Percentiles rank a stretch among this genome's conserved stretches.
These are phyloP conservation scores for Sinopyrophorus schimmeli DNA, from an alignment of 2,888 invertebrate species.

Conservation along the genomic window DNA sequence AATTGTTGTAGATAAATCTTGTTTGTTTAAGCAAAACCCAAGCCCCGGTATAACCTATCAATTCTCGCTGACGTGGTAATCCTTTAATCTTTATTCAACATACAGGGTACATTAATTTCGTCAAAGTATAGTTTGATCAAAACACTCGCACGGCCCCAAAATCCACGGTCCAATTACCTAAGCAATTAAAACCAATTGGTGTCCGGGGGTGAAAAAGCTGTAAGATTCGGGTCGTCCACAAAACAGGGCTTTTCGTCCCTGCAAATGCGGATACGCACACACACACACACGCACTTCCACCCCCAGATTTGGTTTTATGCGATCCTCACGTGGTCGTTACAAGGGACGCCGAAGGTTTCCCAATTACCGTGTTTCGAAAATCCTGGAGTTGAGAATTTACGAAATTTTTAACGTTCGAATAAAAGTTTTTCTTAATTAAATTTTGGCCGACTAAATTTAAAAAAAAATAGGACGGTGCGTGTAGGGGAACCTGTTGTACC, in stretches of 20 bases:
- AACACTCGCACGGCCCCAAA: constrained; percentile 39
- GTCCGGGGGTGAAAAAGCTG: constrained; percentile 26
- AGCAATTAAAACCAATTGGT: constrained; percentile 44
- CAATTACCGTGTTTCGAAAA: constrained; percentile 23
- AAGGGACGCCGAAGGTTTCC: constrained; percentile 16
- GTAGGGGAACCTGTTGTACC: too few relatives aligned
- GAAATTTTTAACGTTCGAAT: too few relatives aligned
- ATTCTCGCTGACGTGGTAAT: constrained; percentile 34
- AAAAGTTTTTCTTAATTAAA: too few relatives aligned
- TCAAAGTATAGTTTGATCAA: constrained; percentile 33
- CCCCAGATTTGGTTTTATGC: constrained; percentile 25
- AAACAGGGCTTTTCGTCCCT: constrained; percentile 30
- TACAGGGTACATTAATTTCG: constrained; percentile 40
- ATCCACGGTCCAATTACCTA: constrained; percentile 43
- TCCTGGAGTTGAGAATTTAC: too few relatives aligned
- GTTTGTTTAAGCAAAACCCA: constrained; percentile 28
- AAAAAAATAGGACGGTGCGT: too few relatives aligned
- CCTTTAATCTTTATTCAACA: constrained; percentile 40
- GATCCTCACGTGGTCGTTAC: constrained; percentile 27
- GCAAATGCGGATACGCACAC: constrained; percentile 22
- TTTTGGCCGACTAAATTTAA: too few relatives aligned
- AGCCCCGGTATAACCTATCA: constrained; percentile 24
- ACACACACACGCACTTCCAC: too few relatives aligned
- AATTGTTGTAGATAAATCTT: constrained; percentile 21
- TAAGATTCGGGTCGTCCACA: constrained; percentile 26